Base-by-base conservation (phyloP, 1,140 invertebrate genomes). In the Orius laevigatus region DNA sequence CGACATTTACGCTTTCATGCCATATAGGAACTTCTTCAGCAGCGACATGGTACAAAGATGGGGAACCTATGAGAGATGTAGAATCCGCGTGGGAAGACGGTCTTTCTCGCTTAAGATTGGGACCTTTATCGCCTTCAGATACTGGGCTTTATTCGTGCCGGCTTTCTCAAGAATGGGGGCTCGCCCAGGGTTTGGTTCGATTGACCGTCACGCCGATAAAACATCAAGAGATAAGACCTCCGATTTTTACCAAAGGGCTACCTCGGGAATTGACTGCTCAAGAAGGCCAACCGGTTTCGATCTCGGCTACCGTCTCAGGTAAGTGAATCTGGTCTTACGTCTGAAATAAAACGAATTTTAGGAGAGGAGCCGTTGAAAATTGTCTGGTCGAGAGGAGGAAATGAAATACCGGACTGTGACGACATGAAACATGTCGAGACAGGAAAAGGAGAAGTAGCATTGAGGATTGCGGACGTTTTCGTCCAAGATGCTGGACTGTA, bases 351-450 rank as follows among this genome's bases (percentile, higher is more conserved):
- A 16, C 12, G 19, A 10, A 31, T 54, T 38, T 33, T 56, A 75
- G 76, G 76, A 31, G 66, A 66, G 56, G 67, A 71, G 47, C 78
- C 79, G 8, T 73, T 79, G 45, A 70, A 71, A 16, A 71, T 84
- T 9, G 58, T 71, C 20, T 89, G 84, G 84, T 68, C 74, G 25
- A 77, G 76, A 56, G 75, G 84, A 56, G 75, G 84, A 56, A 75
- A 72, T 16, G 70, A 73, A 53, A 61, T 89, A 16, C 66, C 69
- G n/a, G 70, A 84, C 57, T 75, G 71, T 53, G 69, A 72, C n/a
- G 73, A 78, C 56, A 69, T 70, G 58, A 68, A 65, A 39, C 77
- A 80, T 57, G 63, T 75, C 25, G 66, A 73, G 54, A 70, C 73
- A 42, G 71, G 70, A 41, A 71, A 76, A 40, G 74, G 75, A 20